Conservation (phyloP, 2,888 invertebrate species). For the Drosophila barbarae region DNA sequence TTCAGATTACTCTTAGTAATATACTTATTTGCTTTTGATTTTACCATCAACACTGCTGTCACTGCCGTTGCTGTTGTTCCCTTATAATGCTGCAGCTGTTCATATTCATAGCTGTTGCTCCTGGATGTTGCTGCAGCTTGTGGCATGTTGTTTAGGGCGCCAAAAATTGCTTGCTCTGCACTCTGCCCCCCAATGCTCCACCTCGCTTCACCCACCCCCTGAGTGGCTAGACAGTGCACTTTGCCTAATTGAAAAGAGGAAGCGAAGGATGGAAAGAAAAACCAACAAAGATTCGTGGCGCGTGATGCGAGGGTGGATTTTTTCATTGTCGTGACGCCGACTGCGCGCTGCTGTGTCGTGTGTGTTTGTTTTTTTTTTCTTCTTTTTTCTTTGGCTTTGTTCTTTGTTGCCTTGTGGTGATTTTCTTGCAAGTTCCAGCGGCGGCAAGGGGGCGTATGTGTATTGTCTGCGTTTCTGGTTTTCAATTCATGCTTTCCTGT, state of each 20-base stretch:
- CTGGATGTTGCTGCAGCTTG: neutral
- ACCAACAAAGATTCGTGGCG: slow-evolving; percentile 13
- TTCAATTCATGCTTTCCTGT: slow-evolving; percentile 79
- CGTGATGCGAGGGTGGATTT: slow-evolving; percentile 44
- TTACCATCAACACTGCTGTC: neutral
- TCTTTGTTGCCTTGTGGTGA: slow-evolving; percentile 66
- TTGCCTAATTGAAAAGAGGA: slow-evolving; percentile 54
- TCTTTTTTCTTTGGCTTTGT: slow-evolving; percentile 51
- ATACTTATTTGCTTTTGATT: no score
- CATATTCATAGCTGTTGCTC: neutral
- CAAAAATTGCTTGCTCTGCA: neutral
- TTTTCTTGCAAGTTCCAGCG: slow-evolving; percentile 66
- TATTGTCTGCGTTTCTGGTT: slow-evolving; percentile 54
- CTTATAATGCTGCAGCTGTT: slow-evolving; percentile 1
- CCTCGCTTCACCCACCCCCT: neutral
- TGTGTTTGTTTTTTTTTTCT: slow-evolving; percentile 18
- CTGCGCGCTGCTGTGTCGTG: slow-evolving; percentile 28
- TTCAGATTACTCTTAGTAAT: neutral
- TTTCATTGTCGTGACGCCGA: slow-evolving; percentile 38
- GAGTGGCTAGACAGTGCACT: slow-evolving; percentile 46
- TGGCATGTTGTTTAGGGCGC: slow-evolving; percentile 7
- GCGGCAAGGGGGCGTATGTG: slow-evolving; percentile 18
- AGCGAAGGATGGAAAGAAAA: slow-evolving; percentile 27
- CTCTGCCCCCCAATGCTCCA: neutral
- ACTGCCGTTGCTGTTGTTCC: neutral